Evolutionary conservation across 1,140 invertebrate species (phyloP), one percentile per base, ranked within the genome.

Genomic region (Drosophila trapezifrons): DNA sequence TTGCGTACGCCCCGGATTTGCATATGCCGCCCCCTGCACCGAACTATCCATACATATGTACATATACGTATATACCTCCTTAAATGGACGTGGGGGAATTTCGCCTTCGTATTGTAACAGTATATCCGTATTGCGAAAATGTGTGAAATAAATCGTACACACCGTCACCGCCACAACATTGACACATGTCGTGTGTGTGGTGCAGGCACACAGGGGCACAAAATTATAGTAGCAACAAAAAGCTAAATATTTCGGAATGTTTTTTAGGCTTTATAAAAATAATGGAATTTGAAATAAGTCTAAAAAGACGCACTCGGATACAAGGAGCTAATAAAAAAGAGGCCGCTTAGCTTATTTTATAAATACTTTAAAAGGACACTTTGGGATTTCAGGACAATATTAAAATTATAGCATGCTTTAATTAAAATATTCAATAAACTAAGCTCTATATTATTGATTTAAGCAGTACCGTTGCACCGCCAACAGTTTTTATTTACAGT

Each of bases 91-190:
- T 76, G 73, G 73, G 27, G 73, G 73, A 76, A 76, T 76, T 75
- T 76, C 51, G 69, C 54, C 66, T 72, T 71, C 69, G 27, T 37
- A 72, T 29, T 76, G 73, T 76, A 76, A 76, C 73, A 22, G 72
- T 76, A 76, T 76, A 76, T 76, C 73, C 74, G 57, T 58, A 25
- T 56, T 78, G 55, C 56, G 60, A 59, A 59, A 59, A 73, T 73
- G 49, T 78, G 55, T 66, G 63, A 66, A 66, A 76, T 52, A 54
- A 56, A 57, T 56, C 46, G 51, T 43, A 73, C 51, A 58, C 29
- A 56, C 42, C 43, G 22, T 10, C 18, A 29, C 49, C 13, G 29
- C 20, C 49, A 35, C 49, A 60, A 51, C 46, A 60, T 32, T 17
- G 22, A 52, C 58, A 60, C 58, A 60, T 60, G 29, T 29, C 46